phyloP scores from a whole-genome alignment of 2,888 invertebrate species.

The Cotesia congregata region DNA sequence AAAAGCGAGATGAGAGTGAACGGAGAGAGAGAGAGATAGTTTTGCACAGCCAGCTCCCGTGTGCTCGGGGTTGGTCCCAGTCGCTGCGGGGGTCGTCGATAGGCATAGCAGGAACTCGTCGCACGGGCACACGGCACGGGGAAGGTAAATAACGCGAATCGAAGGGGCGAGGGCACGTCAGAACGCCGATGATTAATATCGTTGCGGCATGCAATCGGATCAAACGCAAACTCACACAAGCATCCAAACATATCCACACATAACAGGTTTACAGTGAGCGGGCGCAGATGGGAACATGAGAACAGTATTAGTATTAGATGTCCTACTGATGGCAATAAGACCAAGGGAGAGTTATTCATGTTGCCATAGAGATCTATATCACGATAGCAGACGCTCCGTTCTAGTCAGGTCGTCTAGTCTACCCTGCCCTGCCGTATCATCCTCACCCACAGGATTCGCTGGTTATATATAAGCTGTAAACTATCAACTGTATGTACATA shows the following conservation, averaged over 20 bases:
- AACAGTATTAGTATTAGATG: conserved; percentile 19
- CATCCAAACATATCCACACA: conserved; percentile 42
- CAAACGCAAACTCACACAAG: conserved; percentile 48
- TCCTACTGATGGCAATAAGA: conserved; percentile 31
- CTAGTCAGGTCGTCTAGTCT: not conserved
- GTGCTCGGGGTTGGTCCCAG: conserved; percentile 19
- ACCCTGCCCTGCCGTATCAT: too few relatives aligned
- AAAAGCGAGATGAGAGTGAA: conserved; percentile 13
- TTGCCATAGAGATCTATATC: conserved; percentile 4
- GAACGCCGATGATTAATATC: conserved; percentile 73
- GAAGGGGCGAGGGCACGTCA: conserved; percentile 70
- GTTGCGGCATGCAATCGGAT: conserved; percentile 73
- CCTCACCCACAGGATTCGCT: too few relatives aligned
- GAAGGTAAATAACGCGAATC: conserved; percentile 61
- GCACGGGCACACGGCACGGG: conserved; percentile 50
- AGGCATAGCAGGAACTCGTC: conserved; percentile 40
- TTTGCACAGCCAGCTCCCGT: conserved; percentile 13
- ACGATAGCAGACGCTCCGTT: not conserved
- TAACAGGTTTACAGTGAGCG: not conserved
- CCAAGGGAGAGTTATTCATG: conserved; percentile 26
- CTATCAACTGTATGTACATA: too few relatives aligned
- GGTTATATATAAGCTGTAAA: too few relatives aligned
- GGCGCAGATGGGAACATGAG: conserved; percentile 22
- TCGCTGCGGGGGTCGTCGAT: conserved; percentile 31
- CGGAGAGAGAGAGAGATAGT: conserved; percentile 11